A percentile compares a stretch with the other conserved stretches of the same genome.
Evolutionary conservation across 2,888 invertebrate genomes (phyloP).

Genomic region (Cerastis rubricosa): DNA sequence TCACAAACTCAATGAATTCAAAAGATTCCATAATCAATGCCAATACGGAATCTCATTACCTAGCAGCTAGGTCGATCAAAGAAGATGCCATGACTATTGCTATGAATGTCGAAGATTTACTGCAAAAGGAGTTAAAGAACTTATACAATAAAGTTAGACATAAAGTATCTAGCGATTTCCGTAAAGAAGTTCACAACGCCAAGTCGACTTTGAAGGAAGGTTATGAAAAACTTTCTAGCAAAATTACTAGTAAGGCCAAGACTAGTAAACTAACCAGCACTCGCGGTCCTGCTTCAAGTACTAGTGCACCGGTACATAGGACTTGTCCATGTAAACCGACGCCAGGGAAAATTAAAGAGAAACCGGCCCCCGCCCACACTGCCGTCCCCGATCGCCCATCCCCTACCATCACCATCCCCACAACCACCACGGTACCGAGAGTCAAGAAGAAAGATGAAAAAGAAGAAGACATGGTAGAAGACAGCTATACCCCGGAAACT

Average conservation of each 20-base stretch:
- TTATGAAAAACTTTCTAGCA: constrained; percentile 11
- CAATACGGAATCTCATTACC: constrained; percentile 53
- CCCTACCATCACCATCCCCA: background rate
- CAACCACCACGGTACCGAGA: constrained; percentile 15
- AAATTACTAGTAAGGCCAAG: background rate
- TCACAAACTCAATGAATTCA: constrained; percentile 34
- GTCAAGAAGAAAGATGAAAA: constrained; percentile 22
- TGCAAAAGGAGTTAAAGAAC: constrained; percentile 75
- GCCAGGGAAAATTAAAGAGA: background rate
- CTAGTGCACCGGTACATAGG: background rate
- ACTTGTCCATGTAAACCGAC: constrained; percentile 14
- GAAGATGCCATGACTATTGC: constrained; percentile 70
- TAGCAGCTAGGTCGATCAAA: constrained; percentile 69
- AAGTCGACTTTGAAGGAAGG: constrained; percentile 60
- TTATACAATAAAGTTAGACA: constrained; percentile 74
- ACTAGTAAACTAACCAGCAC: background rate
- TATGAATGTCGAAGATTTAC: constrained; percentile 69
- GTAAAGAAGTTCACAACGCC: constrained; percentile 65
- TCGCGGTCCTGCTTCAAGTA: background rate
- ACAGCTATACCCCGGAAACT: constrained; percentile 17
- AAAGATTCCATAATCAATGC: constrained; percentile 11
- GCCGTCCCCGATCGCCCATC: background rate
- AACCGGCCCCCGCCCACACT: background rate
- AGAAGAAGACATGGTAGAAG: constrained; percentile 20
- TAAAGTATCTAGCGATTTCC: constrained; percentile 70